These are phyloP conservation scores for Pogonocichla stellata DNA, from an alignment of 2,113 vertebrate species.

Conservation along the genomic window DNA sequence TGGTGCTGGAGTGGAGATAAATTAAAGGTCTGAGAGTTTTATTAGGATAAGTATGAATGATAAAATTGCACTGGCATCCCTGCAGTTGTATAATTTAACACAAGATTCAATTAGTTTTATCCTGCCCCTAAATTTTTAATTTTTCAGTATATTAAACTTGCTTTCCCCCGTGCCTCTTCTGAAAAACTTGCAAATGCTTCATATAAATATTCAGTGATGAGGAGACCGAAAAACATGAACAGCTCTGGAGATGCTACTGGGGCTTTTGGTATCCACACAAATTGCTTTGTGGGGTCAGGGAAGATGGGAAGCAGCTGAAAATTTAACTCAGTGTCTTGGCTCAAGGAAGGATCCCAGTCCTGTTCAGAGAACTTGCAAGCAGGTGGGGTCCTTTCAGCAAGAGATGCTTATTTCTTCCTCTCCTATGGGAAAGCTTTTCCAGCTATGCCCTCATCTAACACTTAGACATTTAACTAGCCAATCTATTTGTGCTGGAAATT, in stretches of 20 bases:
- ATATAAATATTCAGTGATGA: not conserved
- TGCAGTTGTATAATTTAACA: conserved; percentile 6
- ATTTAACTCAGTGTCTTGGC: not conserved
- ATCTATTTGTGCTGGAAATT: not conserved
- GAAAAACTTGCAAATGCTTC: not conserved
- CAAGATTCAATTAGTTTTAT: not conserved
- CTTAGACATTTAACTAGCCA: not conserved
- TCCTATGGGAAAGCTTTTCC: not conserved
- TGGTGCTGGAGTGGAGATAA: not conserved
- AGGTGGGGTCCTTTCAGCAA: not conserved
- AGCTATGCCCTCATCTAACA: not conserved
- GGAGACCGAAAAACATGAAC: not conserved
- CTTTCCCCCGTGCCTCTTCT: not conserved
- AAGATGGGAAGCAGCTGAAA: not conserved
- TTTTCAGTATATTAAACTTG: conserved; percentile 2
- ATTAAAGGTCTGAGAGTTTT: conserved; percentile 17
- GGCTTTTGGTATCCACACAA: not conserved
- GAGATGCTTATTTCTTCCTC: not conserved
- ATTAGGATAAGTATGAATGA: not conserved
- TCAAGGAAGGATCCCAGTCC: not conserved
- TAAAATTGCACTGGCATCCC: not conserved
- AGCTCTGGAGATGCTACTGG: not conserved
- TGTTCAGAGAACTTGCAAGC: not conserved
- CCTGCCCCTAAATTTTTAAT: conserved; percentile 28
- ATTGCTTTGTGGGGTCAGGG: not conserved